Evolutionary conservation across 2,888 invertebrate genomes (phyloP), one percentile per base, ranked within the genome.

Genomic region (Taphrorychus bicolor): DNA sequence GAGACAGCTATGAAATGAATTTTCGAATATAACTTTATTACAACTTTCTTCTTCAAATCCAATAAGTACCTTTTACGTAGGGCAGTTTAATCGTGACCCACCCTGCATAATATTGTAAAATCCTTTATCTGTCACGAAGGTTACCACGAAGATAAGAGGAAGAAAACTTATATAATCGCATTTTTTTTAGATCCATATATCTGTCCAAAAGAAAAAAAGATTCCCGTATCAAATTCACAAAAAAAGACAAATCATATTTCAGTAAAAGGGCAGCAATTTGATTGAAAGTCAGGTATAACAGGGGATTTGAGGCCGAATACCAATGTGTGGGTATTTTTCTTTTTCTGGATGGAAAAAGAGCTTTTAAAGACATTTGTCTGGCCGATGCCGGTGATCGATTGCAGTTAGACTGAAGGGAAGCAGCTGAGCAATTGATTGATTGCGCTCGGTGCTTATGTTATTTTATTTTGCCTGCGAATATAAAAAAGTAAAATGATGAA

Each of bases 231-330:
- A 32, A 32, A 32, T 11, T 32, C 32, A 7, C 32, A 45, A 45
- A 45, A 32, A 32, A 17, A 16, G 45, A 45, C 14, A 45, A 45
- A 45, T 45, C 45, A 45, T 45, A 45, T 45, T 45, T 45, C 45
- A 45, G 45, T 45, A 45, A 45, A 45, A 45, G 45, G 45, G 16
- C 17, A 45, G 45, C 45, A 45, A 45, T 45, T 45, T 45, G 45
- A 45, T 45, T 45, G 45, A 45, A 45, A 45, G 45, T 45, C 45
- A 45, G 45, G 45, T 45, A 45, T 45, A 45, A 45, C 45, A 45
- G 14, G 45, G 45, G 45, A 45, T 45, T 45, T 45, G 45, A 3
- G 45, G 45, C 16, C 7, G 45, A 45, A 45, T 45, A 45, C 45
- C 45, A 45, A 45, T 45, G 17, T 45, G 16, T 14, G 45, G 17